phyloP scores from a whole-genome alignment of 2,888 invertebrate species.

The Orchesella flavescens region DNA sequence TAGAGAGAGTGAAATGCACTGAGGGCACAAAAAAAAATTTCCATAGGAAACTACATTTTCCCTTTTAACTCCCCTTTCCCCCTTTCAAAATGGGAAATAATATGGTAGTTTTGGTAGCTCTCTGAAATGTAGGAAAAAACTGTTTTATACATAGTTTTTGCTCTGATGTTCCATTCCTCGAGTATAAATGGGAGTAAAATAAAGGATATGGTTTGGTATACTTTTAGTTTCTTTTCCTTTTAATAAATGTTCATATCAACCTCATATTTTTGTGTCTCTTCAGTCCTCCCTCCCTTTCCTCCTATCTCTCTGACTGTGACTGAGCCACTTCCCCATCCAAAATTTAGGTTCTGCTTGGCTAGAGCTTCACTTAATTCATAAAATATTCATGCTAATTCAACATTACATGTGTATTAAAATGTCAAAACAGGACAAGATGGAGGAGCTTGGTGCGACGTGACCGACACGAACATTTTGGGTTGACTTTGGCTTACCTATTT shows the following conservation, averaged over 20 bases:
- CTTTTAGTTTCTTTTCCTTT: too few species aligned
- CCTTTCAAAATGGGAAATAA: not conserved
- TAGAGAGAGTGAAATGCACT: constrained; percentile 5
- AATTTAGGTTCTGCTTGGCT: not conserved
- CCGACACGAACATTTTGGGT: too few species aligned
- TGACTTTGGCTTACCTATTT: too few species aligned
- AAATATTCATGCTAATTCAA: constrained; percentile 2
- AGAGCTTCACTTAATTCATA: not conserved
- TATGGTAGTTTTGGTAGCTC: not conserved
- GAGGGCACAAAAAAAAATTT: not conserved
- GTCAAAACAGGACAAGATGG: too few species aligned
- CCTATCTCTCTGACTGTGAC: not conserved
- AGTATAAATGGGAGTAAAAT: too few species aligned
- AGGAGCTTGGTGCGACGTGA: too few species aligned
- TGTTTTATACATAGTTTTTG: too few species aligned
- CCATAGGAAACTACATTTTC: not conserved
- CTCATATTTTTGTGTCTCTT: too few species aligned
- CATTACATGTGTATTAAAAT: not conserved
- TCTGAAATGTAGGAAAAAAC: too few species aligned
- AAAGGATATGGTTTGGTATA: too few species aligned
- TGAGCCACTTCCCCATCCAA: not conserved
- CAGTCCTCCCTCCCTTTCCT: not conserved
- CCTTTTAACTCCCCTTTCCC: not conserved
- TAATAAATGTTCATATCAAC: too few species aligned
- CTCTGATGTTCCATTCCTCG: too few species aligned